phyloP scores from a whole-genome alignment of 1,140 invertebrate species.

The Drosophila nannoptera region DNA sequence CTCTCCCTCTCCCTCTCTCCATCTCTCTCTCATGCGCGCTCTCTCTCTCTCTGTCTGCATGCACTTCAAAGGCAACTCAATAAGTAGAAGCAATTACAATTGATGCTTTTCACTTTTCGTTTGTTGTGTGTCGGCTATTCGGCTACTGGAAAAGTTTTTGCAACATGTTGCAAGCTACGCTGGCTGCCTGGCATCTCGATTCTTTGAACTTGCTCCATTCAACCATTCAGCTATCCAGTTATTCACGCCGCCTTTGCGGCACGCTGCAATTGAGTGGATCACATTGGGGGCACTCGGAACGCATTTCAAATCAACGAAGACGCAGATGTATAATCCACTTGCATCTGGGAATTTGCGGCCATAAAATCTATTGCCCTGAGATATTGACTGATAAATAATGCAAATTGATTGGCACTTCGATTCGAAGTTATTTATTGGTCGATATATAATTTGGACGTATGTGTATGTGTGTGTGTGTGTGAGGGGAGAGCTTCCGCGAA shows the following conservation, averaged over 20 bases:
- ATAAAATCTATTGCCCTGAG: neutral
- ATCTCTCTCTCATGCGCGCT: neutral
- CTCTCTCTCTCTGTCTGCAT: slow-evolving; percentile 4
- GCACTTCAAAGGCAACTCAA: slow-evolving; percentile 62
- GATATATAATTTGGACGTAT: too few species aligned
- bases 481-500: too few species aligned
- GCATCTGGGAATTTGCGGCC: neutral
- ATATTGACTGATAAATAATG: neutral
- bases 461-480: too few species aligned
- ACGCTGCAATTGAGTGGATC: slow-evolving; percentile 6
- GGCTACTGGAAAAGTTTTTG: slow-evolving; percentile 25
- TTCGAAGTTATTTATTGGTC: neutral
- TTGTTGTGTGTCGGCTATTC: slow-evolving; percentile 33
- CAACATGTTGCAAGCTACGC: slow-evolving; percentile 33
- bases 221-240: slow-evolving; percentile 17
- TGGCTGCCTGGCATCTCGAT: slow-evolving; percentile 27
- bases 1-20: neutral
- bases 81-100: slow-evolving; percentile 32
- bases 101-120: slow-evolving; percentile 38
- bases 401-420: neutral
- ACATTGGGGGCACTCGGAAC: neutral
- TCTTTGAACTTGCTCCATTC: slow-evolving; percentile 58
- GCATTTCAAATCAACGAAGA: neutral
- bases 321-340: slow-evolving; percentile 3
- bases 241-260: neutral